These are phyloP conservation scores for Tychaedon coryphoeus DNA, from an alignment of 2,113 vertebrate species.

Conservation along the genomic window DNA sequence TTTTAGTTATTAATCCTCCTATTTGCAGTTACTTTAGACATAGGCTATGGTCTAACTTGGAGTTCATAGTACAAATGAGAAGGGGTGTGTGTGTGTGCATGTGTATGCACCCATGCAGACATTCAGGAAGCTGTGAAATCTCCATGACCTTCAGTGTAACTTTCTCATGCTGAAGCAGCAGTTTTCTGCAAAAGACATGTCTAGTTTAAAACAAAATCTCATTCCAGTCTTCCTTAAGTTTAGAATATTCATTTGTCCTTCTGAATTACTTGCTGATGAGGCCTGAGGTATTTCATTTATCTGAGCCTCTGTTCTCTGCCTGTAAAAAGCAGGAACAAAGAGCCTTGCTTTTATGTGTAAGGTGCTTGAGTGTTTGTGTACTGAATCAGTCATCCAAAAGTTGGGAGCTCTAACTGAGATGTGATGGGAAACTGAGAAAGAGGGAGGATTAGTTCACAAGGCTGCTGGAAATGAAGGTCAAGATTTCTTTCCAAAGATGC, in stretches of 20 bases:
- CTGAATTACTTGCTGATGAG: neutral
- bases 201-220: neutral
- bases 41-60: neutral
- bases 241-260: neutral
- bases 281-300: neutral
- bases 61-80: neutral
- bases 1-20: neutral
- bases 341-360: neutral
- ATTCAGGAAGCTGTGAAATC: neutral
- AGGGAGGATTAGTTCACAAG: neutral
- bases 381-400: neutral
- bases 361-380: neutral
- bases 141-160: neutral
- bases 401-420: neutral
- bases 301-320: neutral
- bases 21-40: neutral
- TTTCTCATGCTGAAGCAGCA: neutral
- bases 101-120: rapidly evolving
- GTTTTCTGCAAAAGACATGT: neutral
- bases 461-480: neutral
- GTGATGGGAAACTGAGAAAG: neutral
- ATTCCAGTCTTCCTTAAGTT: neutral
- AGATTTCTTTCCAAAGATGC: neutral
- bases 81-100: neutral
- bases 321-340: neutral